These are phyloP conservation scores for Cirrhinus molitorella DNA, from an alignment of 2,797 vertebrate genomes.

Conservation along the genomic window DNA sequence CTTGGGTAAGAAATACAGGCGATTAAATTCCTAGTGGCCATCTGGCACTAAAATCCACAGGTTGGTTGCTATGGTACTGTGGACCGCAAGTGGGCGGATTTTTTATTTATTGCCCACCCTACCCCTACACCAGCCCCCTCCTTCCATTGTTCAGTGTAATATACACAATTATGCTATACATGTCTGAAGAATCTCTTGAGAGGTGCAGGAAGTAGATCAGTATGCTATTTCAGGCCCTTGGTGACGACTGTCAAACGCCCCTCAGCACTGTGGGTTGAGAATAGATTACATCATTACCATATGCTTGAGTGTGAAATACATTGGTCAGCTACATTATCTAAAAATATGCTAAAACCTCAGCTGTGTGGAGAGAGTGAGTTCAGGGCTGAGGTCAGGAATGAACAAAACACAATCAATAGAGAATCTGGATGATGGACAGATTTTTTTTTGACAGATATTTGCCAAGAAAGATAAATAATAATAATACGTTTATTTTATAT, in stretches of 20 bases:
- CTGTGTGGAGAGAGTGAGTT: not conserved
- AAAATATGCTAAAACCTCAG: not conserved
- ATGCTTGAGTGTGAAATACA: not conserved
- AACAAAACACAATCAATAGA: not conserved
- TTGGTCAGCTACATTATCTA: not conserved
- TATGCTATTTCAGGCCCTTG: constrained; percentile 41
- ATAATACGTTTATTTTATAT: too few relatives aligned
- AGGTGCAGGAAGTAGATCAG: constrained; percentile 16
- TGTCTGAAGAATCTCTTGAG: constrained; percentile 47
- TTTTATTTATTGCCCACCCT: constrained; percentile 42
- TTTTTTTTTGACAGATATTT: not conserved
- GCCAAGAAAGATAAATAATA: too few relatives aligned
- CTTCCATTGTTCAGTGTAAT: constrained; percentile 34
- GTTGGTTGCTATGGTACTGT: constrained; percentile 65
- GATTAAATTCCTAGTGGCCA: constrained; percentile 52
- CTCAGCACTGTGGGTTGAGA: not conserved
- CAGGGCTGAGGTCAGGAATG: constrained; percentile 15
- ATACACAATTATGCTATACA: constrained; percentile 56
- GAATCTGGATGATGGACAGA: not conserved
- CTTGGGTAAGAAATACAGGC: constrained; percentile 22
- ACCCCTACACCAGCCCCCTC: not conserved
- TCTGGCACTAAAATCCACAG: constrained; percentile 52
- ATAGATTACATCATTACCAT: constrained; percentile 28
- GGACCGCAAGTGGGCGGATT: constrained; percentile 23
- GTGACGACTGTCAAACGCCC: constrained; percentile 37